Conservation (phyloP, 2,797 vertebrate genomes). For the Syndactyla subalaris region DNA sequence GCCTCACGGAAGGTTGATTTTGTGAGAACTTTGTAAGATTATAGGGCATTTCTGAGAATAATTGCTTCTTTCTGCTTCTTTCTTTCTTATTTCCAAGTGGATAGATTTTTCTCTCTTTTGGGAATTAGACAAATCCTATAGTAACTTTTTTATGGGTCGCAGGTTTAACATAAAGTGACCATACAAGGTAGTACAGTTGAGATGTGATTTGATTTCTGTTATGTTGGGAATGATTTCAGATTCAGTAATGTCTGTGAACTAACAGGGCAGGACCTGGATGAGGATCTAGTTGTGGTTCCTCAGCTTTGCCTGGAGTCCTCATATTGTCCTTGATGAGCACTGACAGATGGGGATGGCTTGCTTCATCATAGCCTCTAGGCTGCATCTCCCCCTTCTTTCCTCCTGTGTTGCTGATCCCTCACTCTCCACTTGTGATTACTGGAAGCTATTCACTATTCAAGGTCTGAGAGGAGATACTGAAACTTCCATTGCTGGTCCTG, state of each 20-base stretch:
- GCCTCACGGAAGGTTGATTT: background rate
- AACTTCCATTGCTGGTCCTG: background rate
- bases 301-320: background rate
- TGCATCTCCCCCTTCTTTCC: background rate
- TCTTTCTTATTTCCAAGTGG: background rate
- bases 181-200: background rate
- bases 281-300: background rate
- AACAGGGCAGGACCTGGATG: background rate
- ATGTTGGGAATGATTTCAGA: background rate
- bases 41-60: background rate
- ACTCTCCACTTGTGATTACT: background rate
- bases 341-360: conserved; percentile 11
- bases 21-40: background rate
- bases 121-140: background rate
- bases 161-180: background rate
- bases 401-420: background rate
- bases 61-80: background rate
- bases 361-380: background rate
- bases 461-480: background rate
- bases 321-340: background rate
- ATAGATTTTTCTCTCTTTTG: background rate
- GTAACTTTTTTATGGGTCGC: background rate
- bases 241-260: background rate
- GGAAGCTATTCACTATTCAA: background rate
- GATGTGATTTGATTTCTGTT: background rate